Evolutionary conservation across 1,140 invertebrate species (phyloP), one percentile per base, ranked within the genome.

Genomic region (Heliconius hermathena): DNA sequence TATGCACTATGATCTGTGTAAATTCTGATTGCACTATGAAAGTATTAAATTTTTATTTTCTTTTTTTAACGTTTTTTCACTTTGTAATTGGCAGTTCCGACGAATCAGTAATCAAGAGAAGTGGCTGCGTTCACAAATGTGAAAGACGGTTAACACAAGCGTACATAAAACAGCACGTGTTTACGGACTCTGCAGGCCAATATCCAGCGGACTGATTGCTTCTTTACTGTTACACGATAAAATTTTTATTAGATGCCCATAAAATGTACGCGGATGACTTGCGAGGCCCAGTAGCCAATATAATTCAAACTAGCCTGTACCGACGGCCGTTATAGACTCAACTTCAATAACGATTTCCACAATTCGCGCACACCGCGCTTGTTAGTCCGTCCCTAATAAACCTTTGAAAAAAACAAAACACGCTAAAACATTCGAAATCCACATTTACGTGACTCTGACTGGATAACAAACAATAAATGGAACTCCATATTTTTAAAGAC

Each of bases 151-250:
- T 89, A 91, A 88, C 86, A 84, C 84, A 85, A 85, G 83, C 79
- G 82, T 80, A 86, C 90, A 94, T 93, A 93, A 94, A 92, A 90
- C 89, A 89, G 85, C 90, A 92, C 91, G 89, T 94, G 91, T 94
- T 93, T 94, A 94, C 90, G 87, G 83, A 92, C 88, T 85, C 86
- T 88, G 85, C 89, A 89, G 88, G 87, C 91, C 91, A 93, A 94
- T 93, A 94, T 92, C 89, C 89, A 82, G 87, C 88, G 86, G 90
- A 92, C 91, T 92, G 93, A 94, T 94, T 94, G 93, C 93, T 93
- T 93, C 93, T 94, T 94, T 94, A 93, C 90, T 91, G 93, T 93
- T 93, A 94, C 93, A 94, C 91, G 87, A 93, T 94, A 94, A 94
- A 93, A 91, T 81, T 91, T 94, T 94, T 94, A 94, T 93, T 93